Base-by-base conservation (phyloP, 2,888 invertebrate genomes). In the Anthrax anthrax region DNA sequence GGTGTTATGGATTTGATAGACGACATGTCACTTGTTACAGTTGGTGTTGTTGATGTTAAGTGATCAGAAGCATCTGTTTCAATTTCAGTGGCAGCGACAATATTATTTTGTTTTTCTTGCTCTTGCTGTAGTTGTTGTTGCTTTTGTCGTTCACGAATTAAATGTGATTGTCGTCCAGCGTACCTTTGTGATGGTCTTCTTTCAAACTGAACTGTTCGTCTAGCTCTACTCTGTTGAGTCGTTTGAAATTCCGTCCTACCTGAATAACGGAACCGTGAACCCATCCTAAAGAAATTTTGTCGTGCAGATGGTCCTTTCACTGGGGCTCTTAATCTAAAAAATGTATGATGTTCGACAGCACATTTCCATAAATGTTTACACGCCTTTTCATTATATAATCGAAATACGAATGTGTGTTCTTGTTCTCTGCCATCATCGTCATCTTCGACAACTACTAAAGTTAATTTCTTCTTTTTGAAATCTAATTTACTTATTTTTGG, bases 351-450 rank as follows among this genome's bases (percentile, higher is more conserved):
- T 69, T 99, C 98, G 1, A 99, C 90, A 23, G 97, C 97, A 74
- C 98, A 98, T 70, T 99, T 99, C 98, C 98, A 99, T 53, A 99
- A 73, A 71, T 99, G 98, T 68, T 99, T 99, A 66, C 96, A 95
- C 2, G 97, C 96, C 67, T 96, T 96, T 65, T 96, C 92, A 64
- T 95, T 97, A 56, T 88, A 84, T 55, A 97, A 72, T 48, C 89
- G 77, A 69, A 99, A 99, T 5, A 98, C 95, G 68, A 99, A 99
- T 1, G 96, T 96, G 69, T 99, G 98, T 63, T 98, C 95, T 63
- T 97, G 95, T 67, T 96, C 92, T 43, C 84, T 76, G 0, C 94
- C 94, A 66, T 92, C 88, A 63, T 97, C 97, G 63, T 97, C 96
- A 66, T 98, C 97, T 69, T 99, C 98, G 12, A 97, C 94, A 4